Evolutionary conservation across 2,113 vertebrate species (phyloP).

Genomic region (Heloderma charlesbogerti): DNA sequence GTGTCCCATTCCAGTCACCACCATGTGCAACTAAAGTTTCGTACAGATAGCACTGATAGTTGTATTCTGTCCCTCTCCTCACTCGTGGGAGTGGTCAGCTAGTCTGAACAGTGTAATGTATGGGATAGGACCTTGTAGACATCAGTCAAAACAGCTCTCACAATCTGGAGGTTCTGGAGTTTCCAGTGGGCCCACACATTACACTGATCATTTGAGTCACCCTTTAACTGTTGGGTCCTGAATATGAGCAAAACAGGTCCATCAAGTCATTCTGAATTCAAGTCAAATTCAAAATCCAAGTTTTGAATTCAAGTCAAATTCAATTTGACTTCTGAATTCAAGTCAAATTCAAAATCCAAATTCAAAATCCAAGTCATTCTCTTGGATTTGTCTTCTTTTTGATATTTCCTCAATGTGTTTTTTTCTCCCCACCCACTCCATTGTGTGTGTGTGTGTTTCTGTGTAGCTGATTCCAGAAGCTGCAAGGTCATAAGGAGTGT

Average conservation of each 20-base stretch:
- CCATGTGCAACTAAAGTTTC: neutral
- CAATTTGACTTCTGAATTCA: too few species aligned
- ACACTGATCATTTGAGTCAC: neutral
- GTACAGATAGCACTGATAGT: neutral
- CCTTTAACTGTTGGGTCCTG: neutral
- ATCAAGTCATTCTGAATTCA: neutral
- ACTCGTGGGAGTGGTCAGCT: neutral
- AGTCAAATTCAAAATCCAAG: too few species aligned
- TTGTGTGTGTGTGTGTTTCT: neutral
- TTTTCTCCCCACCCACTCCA: neutral
- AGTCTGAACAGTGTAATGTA: neutral
- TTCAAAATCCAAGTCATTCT: too few species aligned
- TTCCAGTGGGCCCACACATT: neutral
- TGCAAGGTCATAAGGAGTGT: constrained; percentile 59
- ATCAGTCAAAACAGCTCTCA: neutral
- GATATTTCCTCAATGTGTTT: neutral
- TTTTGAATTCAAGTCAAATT: too few species aligned
- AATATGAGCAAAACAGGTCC: neutral
- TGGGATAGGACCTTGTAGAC: neutral
- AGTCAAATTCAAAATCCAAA: too few species aligned
- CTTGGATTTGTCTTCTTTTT: neutral
- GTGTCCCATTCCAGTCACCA: neutral
- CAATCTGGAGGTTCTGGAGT: neutral
- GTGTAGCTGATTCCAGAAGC: constrained; percentile 60
- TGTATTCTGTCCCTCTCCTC: neutral